Conservation (phyloP, 1,140 invertebrate species). For the Himalopsyche phryganea region DNA sequence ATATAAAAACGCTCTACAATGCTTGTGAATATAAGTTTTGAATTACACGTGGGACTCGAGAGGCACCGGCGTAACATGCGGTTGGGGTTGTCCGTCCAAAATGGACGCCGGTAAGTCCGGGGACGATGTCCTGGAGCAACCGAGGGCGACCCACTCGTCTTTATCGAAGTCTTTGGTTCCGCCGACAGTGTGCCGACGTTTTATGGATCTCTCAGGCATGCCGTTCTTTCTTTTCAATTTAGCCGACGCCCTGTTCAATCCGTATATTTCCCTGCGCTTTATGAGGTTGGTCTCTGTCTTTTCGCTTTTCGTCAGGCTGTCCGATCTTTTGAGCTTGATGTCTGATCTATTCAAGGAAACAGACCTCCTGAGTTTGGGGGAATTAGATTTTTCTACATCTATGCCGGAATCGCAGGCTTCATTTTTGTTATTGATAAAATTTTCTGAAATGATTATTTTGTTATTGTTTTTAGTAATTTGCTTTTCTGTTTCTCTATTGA, state of each 20-base stretch:
- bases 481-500: conserved; percentile 47
- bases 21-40: no score
- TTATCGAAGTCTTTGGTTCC: conserved; percentile 76
- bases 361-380: conserved; percentile 40
- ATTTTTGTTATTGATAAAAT: conserved; percentile 21
- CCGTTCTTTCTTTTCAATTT: conserved; percentile 72
- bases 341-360: conserved; percentile 49
- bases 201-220: conserved; percentile 73
- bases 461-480: conserved; percentile 31
- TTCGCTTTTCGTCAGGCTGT: conserved; percentile 70
- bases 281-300: conserved; percentile 78
- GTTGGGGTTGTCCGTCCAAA: conserved; percentile 33
- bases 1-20: no score
- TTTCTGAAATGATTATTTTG: conserved; percentile 25
- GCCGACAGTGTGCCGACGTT: conserved; percentile 86
- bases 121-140: conserved; percentile 49
- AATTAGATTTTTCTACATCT: conserved; percentile 24
- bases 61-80: conserved; percentile 38
- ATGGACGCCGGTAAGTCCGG: conserved; percentile 50
- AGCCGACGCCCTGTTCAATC: conserved; percentile 51
- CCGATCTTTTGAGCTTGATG: conserved; percentile 49
- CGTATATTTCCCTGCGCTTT: conserved; percentile 63
- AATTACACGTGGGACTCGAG: conserved; percentile 50
- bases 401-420: conserved; percentile 21
- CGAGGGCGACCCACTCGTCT: conserved; percentile 48